Evolutionary conservation across 2,113 vertebrate species (phyloP), one percentile per base, ranked within the genome.

Genomic region (Nycticorax nycticorax): DNA sequence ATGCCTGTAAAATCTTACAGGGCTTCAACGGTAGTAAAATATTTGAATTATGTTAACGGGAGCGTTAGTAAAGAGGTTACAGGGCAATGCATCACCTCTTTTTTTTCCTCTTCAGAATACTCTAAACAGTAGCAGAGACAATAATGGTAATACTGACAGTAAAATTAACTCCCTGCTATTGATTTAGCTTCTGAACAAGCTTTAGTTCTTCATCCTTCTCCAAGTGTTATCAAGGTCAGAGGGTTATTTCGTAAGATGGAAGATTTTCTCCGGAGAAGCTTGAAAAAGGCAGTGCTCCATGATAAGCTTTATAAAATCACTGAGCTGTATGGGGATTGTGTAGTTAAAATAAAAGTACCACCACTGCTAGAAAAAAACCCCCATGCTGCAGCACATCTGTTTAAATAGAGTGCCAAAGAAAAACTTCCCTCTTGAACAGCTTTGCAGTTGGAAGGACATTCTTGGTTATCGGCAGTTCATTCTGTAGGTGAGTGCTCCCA

Each of bases 211-310:
- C 52, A 41, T 84, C 52, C 50, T 53, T 62, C 35, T 53, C 26
- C 18, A 12, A 16, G 28, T 10, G 5, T 39, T 63, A 22, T 4
- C 16, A 23, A 59, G 60, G 62, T 52, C 0, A 0, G 57, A 32
- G 57, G 17, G 33, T 48, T 52, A 12, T 55, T 90, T 48, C 28
- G 7, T 57, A 16, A 69, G 45, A 69, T 9, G 35, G 66, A 64
- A 78, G 20, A 27, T 73, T 72, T 90, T 75, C 71, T 56, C 32
- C 39, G 71, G 60, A 93, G 66, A 28, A 90, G 50, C 33, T 62
- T 69, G 75, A 5, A n/a, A 48, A 66, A 35, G 33, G 21, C 48
- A 64, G 35, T 41, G 41, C 57, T 91, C 39, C 20, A 48, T 37
- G 69, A 59, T 37, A 33, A 55, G 32, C 50, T 48, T 56, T 41